phyloP scores from a whole-genome alignment of 1,140 invertebrate species.

The Drosophila fuyamai region DNA sequence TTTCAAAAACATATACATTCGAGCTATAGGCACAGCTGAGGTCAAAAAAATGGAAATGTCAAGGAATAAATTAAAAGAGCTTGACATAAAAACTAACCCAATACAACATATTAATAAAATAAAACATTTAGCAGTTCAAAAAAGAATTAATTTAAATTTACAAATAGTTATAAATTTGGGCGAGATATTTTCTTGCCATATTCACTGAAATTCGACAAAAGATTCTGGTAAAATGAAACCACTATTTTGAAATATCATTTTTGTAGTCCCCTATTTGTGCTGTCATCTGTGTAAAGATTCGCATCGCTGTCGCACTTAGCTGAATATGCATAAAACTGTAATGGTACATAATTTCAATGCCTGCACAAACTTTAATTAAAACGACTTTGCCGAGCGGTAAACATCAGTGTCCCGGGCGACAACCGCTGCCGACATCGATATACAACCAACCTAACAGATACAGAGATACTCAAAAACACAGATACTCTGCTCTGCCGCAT shows the following conservation, averaged over 20 bases:
- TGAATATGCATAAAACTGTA: conserved; percentile 46
- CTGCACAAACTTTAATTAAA: conserved; percentile 78
- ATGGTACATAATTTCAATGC: conserved; percentile 71
- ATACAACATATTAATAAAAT: too few relatives aligned
- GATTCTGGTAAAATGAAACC: too few relatives aligned
- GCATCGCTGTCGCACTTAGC: conserved; percentile 9
- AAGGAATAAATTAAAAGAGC: neutral
- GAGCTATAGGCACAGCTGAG: neutral
- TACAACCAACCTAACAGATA: conserved; percentile 18
- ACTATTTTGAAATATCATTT: too few relatives aligned
- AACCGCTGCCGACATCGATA: conserved; percentile 10
- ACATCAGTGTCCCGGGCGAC: conserved; percentile 51
- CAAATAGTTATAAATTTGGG: too few relatives aligned
- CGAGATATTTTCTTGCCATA: too few relatives aligned
- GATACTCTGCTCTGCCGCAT: conserved; percentile 37
- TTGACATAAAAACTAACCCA: too few relatives aligned
- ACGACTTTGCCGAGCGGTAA: conserved; percentile 69
- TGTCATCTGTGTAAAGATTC: neutral
- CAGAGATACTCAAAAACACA: neutral
- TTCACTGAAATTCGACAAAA: too few relatives aligned
- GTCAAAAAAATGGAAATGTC: neutral
- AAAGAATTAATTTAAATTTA: too few relatives aligned
- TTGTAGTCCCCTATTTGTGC: neutral
- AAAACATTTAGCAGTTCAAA: too few relatives aligned
- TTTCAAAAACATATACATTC: conserved; percentile 1